These are phyloP conservation scores for Nannoperca obscura DNA, from an alignment of 2,797 vertebrate species.

Conservation along the genomic window DNA sequence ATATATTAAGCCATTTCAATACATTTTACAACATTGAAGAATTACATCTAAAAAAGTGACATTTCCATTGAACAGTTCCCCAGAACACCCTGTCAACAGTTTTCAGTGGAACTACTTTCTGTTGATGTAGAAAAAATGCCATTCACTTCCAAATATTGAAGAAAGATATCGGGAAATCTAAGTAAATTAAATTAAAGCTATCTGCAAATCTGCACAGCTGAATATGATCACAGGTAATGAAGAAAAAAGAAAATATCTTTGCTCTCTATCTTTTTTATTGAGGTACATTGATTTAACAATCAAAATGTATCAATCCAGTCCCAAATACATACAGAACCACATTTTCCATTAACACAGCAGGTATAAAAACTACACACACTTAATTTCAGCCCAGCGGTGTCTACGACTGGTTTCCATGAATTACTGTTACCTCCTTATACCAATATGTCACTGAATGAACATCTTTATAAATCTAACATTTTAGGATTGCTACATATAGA, in stretches of 20 bases:
- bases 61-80: neutral
- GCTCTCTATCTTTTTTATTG: too few relatives aligned
- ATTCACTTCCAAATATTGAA: slow-evolving; percentile 1
- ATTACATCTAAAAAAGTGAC: neutral
- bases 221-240: too few relatives aligned
- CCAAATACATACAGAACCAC: neutral
- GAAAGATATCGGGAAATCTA: neutral
- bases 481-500: neutral
- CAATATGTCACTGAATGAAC: neutral
- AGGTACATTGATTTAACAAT: neutral
- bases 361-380: slow-evolving; percentile 6
- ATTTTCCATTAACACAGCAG: neutral
- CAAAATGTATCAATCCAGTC: neutral
- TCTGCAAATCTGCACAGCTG: neutral
- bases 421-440: slow-evolving; percentile 7
- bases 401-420: neutral
- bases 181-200: neutral
- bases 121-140: neutral
- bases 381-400: neutral
- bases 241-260: too few relatives aligned
- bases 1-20: too few relatives aligned
- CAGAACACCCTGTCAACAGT: neutral
- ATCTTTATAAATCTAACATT: neutral
- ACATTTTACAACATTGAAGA: neutral
- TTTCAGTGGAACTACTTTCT: neutral